Evolutionary conservation across 1,140 invertebrate genomes (phyloP), one percentile per base, ranked within the genome.

Genomic region (Drosophila melanica): DNA sequence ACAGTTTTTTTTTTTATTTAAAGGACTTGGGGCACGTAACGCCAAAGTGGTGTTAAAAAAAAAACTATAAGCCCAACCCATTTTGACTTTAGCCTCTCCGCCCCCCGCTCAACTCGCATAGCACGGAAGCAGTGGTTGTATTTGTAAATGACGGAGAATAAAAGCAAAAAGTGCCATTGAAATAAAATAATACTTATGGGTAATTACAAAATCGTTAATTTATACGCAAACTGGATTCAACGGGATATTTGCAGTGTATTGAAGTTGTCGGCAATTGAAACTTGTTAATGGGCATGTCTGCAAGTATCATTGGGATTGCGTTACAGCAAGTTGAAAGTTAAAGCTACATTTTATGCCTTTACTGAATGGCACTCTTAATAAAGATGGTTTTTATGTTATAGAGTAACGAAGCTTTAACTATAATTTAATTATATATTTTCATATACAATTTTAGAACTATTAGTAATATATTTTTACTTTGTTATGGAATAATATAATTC

Each of bases 171-270:
- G 60, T 62, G 45, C 79, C 75, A 79, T 86, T 86, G 76, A 86
- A 82, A 81, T 81, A 87, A 87, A 81, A 81, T 81, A 78, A 63
- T 77, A 55, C 81, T 81, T 81, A 79, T 76, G 75, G 70, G 79
- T 86, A 86, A 86, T 86, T 86, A 87, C 82, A 82, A 78, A 87
- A 87, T 87, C 75, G 72, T 87, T 81, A 81, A 79, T 58, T 66
- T 64, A 57, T 39, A 62, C 50, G 10, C 42, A 58, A 75, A 75
- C 77, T 75, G 65, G 77, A 77, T 81, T 70, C 33, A 70, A 68
- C 77, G 42, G 77, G 68, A 58, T 81, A 77, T 54, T 45, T 51
- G 65, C 63, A 66, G 68, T 18, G 50, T 65, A 62, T 65, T 69
- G 64, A 23, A 62, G 66, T 77, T 65, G 20, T 53, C 37, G 30